A percentile compares a stretch with the other conserved stretches of the same genome.
Evolutionary conservation across 2,113 vertebrate genomes (phyloP).

Genomic region (Chascanopsetta lugubris): DNA sequence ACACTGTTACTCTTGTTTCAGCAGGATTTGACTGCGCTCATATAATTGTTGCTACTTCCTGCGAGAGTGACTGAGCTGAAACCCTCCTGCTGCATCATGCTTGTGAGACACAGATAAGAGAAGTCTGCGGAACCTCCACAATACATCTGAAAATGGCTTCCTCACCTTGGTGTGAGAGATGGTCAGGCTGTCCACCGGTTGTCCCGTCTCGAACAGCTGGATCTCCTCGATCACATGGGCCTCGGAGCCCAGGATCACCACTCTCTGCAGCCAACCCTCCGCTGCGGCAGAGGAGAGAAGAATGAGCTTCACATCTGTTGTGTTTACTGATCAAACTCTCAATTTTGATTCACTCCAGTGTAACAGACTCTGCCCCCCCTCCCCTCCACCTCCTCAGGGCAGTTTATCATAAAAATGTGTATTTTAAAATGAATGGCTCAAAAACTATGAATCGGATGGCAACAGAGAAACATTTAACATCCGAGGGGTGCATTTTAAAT

Average conservation of each 20-base stretch:
- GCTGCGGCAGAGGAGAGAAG: conserved; percentile 68
- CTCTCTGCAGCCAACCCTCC: conserved; percentile 93
- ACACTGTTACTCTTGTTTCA: too few relatives aligned
- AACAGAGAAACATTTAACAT: conserved; percentile 11
- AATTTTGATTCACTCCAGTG: background rate
- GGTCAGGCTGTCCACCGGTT: conserved; percentile 91
- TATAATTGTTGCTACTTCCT: background rate
- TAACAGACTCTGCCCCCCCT: background rate
- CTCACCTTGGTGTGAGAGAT: conserved; percentile 89
- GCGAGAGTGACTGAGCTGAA: background rate
- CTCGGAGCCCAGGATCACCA: conserved; percentile 83
- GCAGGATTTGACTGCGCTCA: too few relatives aligned
- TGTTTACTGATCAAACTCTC: conserved; percentile 6
- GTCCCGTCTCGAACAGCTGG: conserved; percentile 88
- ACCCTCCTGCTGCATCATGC: too few relatives aligned
- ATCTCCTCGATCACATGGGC: conserved; percentile 94
- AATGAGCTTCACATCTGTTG: conserved; percentile 5
- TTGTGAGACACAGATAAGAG: too few relatives aligned
- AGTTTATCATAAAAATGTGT: conserved; percentile 28
- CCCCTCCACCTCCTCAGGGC: background rate
- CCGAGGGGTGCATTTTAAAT: background rate
- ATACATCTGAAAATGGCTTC: too few relatives aligned
- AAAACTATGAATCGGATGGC: background rate
- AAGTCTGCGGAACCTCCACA: too few relatives aligned
- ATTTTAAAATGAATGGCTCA: conserved; percentile 24